Evolutionary conservation across 2,797 vertebrate species (phyloP).

Genomic region (Pteronotus mesoamericanus): DNA sequence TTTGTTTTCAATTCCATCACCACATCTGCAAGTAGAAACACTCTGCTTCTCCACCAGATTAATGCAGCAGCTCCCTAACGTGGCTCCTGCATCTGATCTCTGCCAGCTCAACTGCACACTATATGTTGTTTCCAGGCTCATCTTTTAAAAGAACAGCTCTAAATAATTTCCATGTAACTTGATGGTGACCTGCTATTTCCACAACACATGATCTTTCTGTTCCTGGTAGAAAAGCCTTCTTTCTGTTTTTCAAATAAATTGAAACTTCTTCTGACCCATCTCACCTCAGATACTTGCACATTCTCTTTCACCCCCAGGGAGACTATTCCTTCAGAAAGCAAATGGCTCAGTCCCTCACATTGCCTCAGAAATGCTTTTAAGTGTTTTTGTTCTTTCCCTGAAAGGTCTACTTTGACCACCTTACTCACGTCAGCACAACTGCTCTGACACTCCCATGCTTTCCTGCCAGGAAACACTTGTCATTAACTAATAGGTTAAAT

Average conservation of each 20-base stretch:
- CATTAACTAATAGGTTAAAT: neutral
- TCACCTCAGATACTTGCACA: neutral
- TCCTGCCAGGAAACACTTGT: neutral
- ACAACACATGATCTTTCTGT: neutral
- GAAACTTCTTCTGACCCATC: neutral
- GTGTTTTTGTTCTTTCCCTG: neutral
- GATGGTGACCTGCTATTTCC: neutral
- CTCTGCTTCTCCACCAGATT: neutral
- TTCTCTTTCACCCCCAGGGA: neutral
- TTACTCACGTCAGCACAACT: neutral
- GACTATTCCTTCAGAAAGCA: neutral
- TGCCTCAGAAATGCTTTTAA: neutral
- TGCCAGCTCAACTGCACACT: neutral
- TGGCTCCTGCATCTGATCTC: neutral
- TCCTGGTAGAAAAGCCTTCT: neutral
- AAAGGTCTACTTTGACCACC: neutral
- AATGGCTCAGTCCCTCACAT: neutral
- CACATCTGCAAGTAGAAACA: neutral
- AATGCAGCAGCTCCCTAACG: accelerated
- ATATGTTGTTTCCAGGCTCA: neutral
- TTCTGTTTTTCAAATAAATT: neutral
- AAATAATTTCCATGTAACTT: neutral
- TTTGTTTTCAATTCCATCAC: neutral
- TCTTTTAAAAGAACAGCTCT: neutral
- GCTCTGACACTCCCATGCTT: neutral